Conservation (phyloP, 1,140 invertebrate species). For the Macrobrachium nipponense region DNA sequence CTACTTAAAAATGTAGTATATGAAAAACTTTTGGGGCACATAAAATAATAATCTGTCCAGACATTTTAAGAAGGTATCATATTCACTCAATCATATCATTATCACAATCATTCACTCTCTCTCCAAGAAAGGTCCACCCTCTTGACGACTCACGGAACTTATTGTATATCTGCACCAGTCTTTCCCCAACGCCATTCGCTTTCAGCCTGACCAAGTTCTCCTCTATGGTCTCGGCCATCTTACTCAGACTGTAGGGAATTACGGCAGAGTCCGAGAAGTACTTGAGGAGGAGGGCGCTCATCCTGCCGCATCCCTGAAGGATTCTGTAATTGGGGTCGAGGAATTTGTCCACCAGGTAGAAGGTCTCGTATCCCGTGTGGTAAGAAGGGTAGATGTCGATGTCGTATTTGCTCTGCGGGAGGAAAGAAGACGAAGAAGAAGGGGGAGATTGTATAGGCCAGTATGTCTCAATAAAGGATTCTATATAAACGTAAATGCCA, state of each 20-base stretch:
- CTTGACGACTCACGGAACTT: conserved; percentile 34
- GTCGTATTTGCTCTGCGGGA: conserved; percentile 37
- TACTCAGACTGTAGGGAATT: conserved; percentile 34
- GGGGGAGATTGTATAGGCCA: too few species aligned
- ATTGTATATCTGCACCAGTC: conserved; percentile 27
- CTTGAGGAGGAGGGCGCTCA: conserved; percentile 37
- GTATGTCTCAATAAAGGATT: too few species aligned
- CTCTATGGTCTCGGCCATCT: conserved; percentile 21
- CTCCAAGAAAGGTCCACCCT: too few species aligned
- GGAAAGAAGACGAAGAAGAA: too few species aligned
- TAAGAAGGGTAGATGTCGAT: conserved; percentile 52
- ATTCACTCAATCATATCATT: too few species aligned
- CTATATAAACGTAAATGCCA: too few species aligned
- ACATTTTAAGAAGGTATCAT: background rate
- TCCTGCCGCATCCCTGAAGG: conserved; percentile 61
- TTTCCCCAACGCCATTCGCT: background rate
- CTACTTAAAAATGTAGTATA: too few species aligned
- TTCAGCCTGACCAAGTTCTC: background rate
- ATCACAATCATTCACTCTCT: too few species aligned
- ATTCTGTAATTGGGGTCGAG: conserved; percentile 58
- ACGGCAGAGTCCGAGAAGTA: conserved; percentile 39
- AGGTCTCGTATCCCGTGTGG: conserved; percentile 64
- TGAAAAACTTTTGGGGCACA: too few species aligned
- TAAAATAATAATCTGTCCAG: background rate
- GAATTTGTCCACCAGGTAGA: conserved; percentile 51